Base-by-base conservation (phyloP, 2,797 vertebrate species). In the Okamejei kenojei region DNA sequence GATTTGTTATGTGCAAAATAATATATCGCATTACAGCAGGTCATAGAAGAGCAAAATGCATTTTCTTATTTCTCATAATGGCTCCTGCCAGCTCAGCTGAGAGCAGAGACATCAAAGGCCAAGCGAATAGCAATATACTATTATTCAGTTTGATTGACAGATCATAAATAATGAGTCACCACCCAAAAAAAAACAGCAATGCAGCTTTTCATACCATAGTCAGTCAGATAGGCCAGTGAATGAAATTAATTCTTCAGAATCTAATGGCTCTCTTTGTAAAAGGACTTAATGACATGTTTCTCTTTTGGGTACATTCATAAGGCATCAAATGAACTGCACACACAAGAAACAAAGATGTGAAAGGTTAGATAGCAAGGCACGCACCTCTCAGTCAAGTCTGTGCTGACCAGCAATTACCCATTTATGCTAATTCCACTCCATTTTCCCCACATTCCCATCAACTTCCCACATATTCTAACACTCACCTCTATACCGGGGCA, bases 171-270 rank as follows among this genome's bases (percentile, higher is more conserved):
- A 58, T 35, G 32, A 81, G 35, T 15, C 35, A 81, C 23, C 23
- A 82, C 54, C 54, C 45, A 61, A 84, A 84, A 84, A 84, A 45
- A 32, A 80, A 84, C 29, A 88, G 61, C 15, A 74, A 91, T 74
- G 90, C 26, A 38, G 45, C 35, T 26, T 91, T 74, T 91, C 21
- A 68, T 45, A 71, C 19, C 23, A 19, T 84, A 71, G 32, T 19
- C 54, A 91, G 71, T 74, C 35, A 73, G n/a, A 32, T 17, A 74
- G 19, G 35, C 23, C 38, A 29, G 23, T 10, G 35, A 2, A 38
- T 74, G 73, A 91, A 45, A 74, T 54, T 88, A 88, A 91, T 54
- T 74, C 38, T 91, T 38, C 32, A 74, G 45, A 73, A 54, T 29
- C 71, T 61, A 32, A 73, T 19, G 8, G 4, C 54, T 91, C 9